Evolutionary conservation across 2,888 invertebrate genomes (phyloP).

Genomic region (Pheosia tremula): DNA sequence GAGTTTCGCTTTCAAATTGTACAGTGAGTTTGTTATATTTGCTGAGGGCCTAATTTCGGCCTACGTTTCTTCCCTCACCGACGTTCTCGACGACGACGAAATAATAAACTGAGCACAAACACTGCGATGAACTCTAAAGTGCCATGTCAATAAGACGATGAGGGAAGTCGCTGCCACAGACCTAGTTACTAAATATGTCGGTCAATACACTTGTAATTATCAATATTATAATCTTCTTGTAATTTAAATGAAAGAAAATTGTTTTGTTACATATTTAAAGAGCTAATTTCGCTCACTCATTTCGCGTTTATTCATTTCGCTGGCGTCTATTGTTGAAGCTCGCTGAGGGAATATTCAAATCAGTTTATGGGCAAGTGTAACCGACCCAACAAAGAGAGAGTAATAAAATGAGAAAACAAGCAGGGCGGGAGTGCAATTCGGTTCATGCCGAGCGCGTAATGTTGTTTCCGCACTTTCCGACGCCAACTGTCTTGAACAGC

Average conservation of each 20-base stretch:
- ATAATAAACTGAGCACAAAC: conserved; percentile 54
- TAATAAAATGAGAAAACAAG: conserved; percentile 54
- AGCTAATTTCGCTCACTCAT: conserved; percentile 23
- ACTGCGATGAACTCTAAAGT: conserved; percentile 46
- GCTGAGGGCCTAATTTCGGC: conserved; percentile 61
- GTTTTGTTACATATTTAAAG: conserved; percentile 19
- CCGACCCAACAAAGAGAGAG: conserved; percentile 39
- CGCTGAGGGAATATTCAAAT: conserved; percentile 40
- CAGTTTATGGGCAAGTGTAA: conserved; percentile 41
- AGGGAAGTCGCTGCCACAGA: conserved; percentile 1
- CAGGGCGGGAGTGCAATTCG: conserved; percentile 47
- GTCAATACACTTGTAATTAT: background rate
- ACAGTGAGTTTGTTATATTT: conserved; percentile 48
- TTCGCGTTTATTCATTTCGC: conserved; percentile 22
- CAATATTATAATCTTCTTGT: background rate
- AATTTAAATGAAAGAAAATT: background rate
- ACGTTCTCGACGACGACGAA: conserved; percentile 49
- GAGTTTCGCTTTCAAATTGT: conserved; percentile 48
- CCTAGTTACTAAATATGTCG: too few relatives aligned
- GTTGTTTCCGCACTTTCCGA: conserved; percentile 55
- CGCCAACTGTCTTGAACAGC: conserved; percentile 52
- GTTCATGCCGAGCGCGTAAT: conserved; percentile 50
- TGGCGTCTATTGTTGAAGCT: conserved; percentile 33
- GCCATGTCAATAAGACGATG: conserved; percentile 40
- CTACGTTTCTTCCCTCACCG: conserved; percentile 36